Evolutionary conservation across 2,797 vertebrate genomes (phyloP), one percentile per base, ranked within the genome.

Genomic region (Megaceryle alcyon): DNA sequence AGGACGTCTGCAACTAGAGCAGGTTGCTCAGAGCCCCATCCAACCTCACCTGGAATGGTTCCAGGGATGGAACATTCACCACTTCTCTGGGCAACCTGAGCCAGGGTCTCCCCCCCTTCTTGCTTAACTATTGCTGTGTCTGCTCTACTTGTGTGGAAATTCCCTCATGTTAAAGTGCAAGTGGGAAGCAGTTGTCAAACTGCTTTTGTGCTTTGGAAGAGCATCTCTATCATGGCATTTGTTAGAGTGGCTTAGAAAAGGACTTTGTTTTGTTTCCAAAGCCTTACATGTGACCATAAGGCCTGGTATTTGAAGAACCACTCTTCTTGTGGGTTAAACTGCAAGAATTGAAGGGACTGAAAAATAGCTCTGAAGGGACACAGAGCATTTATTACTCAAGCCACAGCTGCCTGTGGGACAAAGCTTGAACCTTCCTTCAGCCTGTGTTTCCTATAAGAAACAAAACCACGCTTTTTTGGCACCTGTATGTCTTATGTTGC

Each of bases 391-490:
- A 19, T 19, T 60, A 33, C 44, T 60, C 16, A 29, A 76, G 63
- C 26, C 14, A 20, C 31, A 48, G 1, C 39, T 88, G 39, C 39
- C 9, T 10, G 4, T 26, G 51, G 49, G 68, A 59, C 75, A 65
- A 88, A 84, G 29, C 19, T 53, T 53, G 51, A 64, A 48, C 49
- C 14, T n/a, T 69, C 39, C 29, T 84, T 69, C 17, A 70, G n/a
- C 13, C 29, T 9, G 10, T n/a, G 11, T 21, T 64, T 75, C 49
- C 49, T 69, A 28, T 5, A 22, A 26, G n/a, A 14, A 13, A 20
- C 59, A 22, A 17, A 6, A 0, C 0, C 6, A 4, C 19, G 37
- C 10, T 46, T 41, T 49, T 28, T 46, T 41, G 44, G 15, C 37
- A 64, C 37, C 25, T 29, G 7, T 15, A 4, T 20, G 19, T 53